phyloP scores from a whole-genome alignment of 2,113 vertebrate genomes.

The Lepus americanus region DNA sequence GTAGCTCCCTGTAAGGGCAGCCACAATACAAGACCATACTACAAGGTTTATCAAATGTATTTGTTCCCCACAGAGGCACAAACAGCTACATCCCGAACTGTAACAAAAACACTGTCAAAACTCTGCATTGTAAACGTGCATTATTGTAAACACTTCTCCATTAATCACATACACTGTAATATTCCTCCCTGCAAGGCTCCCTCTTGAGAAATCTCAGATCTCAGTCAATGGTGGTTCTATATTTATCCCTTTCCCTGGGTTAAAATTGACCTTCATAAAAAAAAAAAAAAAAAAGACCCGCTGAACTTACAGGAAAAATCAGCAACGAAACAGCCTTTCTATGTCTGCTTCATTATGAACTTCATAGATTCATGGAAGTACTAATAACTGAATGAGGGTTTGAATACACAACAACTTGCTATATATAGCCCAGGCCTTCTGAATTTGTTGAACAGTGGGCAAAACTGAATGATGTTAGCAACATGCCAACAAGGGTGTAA shows the following conservation, averaged over 20 bases:
- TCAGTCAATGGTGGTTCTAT: slow-evolving; percentile 48
- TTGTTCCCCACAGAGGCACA: slow-evolving; percentile 15
- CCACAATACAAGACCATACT: neutral
- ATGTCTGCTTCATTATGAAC: slow-evolving; percentile 46
- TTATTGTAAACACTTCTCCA: slow-evolving; percentile 9
- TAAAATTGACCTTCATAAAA: slow-evolving; percentile 67
- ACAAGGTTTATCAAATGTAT: slow-evolving; percentile 43
- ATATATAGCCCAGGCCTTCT: slow-evolving; percentile 45
- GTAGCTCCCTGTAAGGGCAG: slow-evolving; percentile 5
- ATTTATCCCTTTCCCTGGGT: slow-evolving; percentile 60
- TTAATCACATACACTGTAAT: slow-evolving; percentile 27
- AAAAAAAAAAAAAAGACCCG: neutral
- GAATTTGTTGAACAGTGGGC: slow-evolving; percentile 61
- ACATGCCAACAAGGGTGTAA: slow-evolving; percentile 45
- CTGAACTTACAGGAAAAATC: slow-evolving; percentile 50
- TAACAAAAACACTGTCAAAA: slow-evolving; percentile 3
- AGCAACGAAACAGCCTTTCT: slow-evolving; percentile 37
- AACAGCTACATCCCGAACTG: slow-evolving; percentile 37
- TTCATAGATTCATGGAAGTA: slow-evolving; percentile 61
- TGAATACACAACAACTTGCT: slow-evolving; percentile 32
- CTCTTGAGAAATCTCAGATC: slow-evolving; percentile 55
- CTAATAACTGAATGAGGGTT: slow-evolving; percentile 57
- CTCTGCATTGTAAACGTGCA: slow-evolving; percentile 15
- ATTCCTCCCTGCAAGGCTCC: neutral
- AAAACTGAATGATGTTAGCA: slow-evolving; percentile 56